Percentiles rank a stretch among this genome's conserved stretches.
These are phyloP conservation scores for Luehdorfia chinensis DNA, from an alignment of 1,140 invertebrate genomes.

Conservation along the genomic window DNA sequence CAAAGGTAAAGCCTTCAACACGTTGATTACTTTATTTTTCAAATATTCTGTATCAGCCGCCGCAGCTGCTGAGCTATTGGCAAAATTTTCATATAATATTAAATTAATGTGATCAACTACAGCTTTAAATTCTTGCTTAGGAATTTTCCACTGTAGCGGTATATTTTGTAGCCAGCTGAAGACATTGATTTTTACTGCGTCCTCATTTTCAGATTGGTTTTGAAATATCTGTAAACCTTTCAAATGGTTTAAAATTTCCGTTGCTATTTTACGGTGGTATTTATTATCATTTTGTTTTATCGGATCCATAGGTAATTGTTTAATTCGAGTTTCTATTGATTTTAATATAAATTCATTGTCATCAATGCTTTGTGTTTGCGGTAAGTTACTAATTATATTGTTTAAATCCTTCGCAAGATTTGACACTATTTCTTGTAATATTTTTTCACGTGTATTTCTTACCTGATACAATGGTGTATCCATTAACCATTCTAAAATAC, in stretches of 20 bases:
- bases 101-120: background rate
- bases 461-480: slow-evolving; percentile 1
- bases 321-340: slow-evolving; percentile 5
- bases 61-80: background rate
- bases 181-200: background rate
- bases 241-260: slow-evolving; percentile 5
- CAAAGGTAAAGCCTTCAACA: slow-evolving; percentile 2
- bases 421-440: slow-evolving; percentile 8
- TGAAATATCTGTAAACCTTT: background rate
- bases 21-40: slow-evolving; percentile 1
- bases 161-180: background rate
- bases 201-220: background rate
- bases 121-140: background rate
- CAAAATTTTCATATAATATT: slow-evolving; percentile 1
- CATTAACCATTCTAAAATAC: background rate
- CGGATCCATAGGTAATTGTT: slow-evolving; percentile 7
- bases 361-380: background rate
- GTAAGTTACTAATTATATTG: background rate
- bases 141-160: background rate
- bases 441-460: slow-evolving; percentile 3
- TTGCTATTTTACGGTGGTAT: slow-evolving; percentile 3
- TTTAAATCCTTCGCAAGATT: slow-evolving; percentile 1
- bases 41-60: background rate
- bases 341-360: slow-evolving; percentile 1
- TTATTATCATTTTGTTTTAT: slow-evolving; percentile 1